Conservation (phyloP, 2,797 vertebrate species). For the Cercopithecus hamlyni region DNA sequence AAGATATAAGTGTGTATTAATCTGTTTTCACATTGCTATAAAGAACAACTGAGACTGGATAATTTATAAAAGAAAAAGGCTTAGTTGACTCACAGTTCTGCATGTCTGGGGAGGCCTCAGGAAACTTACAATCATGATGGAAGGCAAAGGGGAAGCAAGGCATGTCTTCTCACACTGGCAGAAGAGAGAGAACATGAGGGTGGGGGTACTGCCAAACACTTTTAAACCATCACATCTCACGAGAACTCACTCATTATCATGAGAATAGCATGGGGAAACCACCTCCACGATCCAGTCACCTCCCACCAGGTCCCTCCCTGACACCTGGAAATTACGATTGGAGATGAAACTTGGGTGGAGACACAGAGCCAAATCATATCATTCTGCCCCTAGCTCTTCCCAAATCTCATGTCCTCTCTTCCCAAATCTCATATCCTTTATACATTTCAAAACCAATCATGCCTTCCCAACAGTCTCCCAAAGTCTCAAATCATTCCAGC, state of each 20-base stretch:
- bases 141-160: not conserved
- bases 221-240: not conserved
- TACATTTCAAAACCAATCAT: not conserved
- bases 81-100: not conserved
- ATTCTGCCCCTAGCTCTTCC: not conserved
- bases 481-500: not conserved
- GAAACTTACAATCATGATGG: not conserved
- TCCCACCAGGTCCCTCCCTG: not conserved
- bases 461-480: not conserved
- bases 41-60: not conserved
- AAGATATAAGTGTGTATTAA: not conserved
- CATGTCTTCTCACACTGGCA: not conserved
- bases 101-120: not conserved
- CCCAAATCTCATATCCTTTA: not conserved
- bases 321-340: not conserved
- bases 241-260: not conserved
- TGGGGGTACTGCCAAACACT: not conserved
- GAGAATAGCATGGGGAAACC: not conserved
- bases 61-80: not conserved
- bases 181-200: not conserved
- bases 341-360: not conserved
- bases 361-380: not conserved
- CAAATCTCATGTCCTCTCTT: not conserved
- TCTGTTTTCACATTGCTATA: not conserved
- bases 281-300: not conserved